Percentiles rank a stretch among this genome's conserved stretches.
Evolutionary conservation across 92 coral and sea anemone genomes (phyloP).

Genomic region (Umimayanthus chanpuru): DNA sequence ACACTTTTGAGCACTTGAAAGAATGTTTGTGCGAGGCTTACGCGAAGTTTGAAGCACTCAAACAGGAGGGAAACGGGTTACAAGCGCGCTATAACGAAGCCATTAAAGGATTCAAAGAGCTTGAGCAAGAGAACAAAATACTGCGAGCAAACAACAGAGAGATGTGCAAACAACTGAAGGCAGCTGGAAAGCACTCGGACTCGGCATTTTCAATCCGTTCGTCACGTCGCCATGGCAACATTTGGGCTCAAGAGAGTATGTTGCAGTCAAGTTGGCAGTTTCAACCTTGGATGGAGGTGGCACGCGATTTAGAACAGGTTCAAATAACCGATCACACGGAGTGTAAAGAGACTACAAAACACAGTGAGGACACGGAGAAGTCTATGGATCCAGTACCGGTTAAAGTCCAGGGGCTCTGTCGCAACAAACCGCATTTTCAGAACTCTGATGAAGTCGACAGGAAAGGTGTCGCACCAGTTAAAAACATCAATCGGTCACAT

Average conservation of each 20-base stretch:
- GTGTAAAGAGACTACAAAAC: background rate
- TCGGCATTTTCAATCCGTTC: slow-evolving; percentile 5
- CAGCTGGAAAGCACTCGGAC: slow-evolving; percentile 26
- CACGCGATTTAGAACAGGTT: slow-evolving; percentile 15
- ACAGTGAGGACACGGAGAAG: background rate
- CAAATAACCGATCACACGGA: background rate
- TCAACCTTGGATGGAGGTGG: slow-evolving; percentile 14
- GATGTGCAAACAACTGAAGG: slow-evolving; percentile 24
- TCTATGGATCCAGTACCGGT: background rate
- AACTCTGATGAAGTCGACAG: background rate
- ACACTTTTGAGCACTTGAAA: slow-evolving; percentile 27
- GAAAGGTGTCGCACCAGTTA: background rate
- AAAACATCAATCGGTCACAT: background rate
- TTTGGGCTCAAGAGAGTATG: slow-evolving; percentile 6
- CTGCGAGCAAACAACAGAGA: slow-evolving; percentile 29
- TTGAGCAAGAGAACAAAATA: slow-evolving; percentile 36
- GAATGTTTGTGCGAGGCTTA: slow-evolving; percentile 44
- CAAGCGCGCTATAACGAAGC: slow-evolving; percentile 37
- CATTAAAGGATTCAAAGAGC: slow-evolving; percentile 12
- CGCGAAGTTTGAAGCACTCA: slow-evolving; percentile 35
- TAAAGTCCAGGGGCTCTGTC: background rate
- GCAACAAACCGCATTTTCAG: background rate
- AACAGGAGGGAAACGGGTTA: slow-evolving; percentile 28
- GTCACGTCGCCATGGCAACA: slow-evolving; percentile 30
- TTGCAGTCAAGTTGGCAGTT: background rate